Base-by-base conservation (phyloP, 2,797 vertebrate species). In the Molossus alvarezi region DNA sequence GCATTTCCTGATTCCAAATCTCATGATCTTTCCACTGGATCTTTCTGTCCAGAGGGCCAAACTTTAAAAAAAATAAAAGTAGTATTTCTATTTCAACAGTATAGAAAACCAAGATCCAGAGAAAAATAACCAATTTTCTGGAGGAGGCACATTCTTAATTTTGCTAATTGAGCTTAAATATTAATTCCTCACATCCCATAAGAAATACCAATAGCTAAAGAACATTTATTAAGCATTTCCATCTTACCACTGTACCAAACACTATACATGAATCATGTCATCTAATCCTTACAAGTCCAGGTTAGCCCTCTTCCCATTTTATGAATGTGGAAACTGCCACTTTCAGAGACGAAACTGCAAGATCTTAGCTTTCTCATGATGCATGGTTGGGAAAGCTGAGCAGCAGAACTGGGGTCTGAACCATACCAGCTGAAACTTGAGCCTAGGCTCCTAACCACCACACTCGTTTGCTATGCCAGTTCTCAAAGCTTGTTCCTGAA, bases 1-100 rank as follows among this genome's bases (percentile, higher is more conserved):
- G 95, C 91, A 60, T 91, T 96, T 92, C 88, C 53, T 91, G 41
- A 91, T 94, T 97, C 37, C 83, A 97, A 97, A 85, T 92, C 41
- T 91, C 76, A 79, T 64, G 76, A 94, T 93, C 91, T 97, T 95
- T 73, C 71, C 18, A 76, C 48, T 86, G 25, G 20, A 71, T 88
- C 48, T 76, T 96, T 95, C 69, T 94, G 76, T 95, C 72, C 76
- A 96, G 60, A 67, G 55, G 51, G 65, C 60, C 82, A 92, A 67
- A n/a, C 62, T 80, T 76, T 12, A 41, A 82, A 79, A 89, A 29
- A 21, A n/a, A 69, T 60, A 67, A 55, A 27, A n/a, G 37, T 1
- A 57, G 29, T 12, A 77, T 85, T 86, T 97, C 83, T 75, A 93
- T 9, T 20, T 94, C 73, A 90, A 67, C 58, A 86, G 14, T 27